Percentiles rank a stretch among this genome's conserved stretches.
Evolutionary conservation across 2,797 vertebrate genomes (phyloP).

Genomic region (Sebastes oblongus): DNA sequence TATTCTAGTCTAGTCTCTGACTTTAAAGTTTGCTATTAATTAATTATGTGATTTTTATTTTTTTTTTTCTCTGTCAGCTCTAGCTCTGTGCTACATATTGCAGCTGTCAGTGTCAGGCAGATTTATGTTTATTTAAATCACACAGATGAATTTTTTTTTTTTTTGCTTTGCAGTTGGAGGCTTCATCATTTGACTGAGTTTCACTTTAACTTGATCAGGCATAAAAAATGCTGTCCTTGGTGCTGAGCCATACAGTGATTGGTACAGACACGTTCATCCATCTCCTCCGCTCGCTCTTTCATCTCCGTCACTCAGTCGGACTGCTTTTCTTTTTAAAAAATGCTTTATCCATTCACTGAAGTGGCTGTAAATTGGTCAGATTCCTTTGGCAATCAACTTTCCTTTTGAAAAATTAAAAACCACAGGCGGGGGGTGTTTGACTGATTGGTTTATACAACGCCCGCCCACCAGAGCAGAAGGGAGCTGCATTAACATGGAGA

Average conservation of each 20-base stretch:
- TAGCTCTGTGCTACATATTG: neutral
- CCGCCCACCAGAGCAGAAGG: slow-evolving; percentile 14
- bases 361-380: slow-evolving; percentile 20
- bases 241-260: slow-evolving; percentile 12
- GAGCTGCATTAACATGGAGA: slow-evolving; percentile 23
- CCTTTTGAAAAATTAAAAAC: slow-evolving; percentile 37
- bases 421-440: neutral
- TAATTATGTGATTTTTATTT: neutral
- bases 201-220: slow-evolving; percentile 29
- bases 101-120: neutral
- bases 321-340: slow-evolving; percentile 10
- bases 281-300: neutral
- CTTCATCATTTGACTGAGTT: slow-evolving; percentile 18
- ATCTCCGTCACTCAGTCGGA: slow-evolving; percentile 5
- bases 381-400: neutral
- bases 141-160: neutral
- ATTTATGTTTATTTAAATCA: slow-evolving; percentile 8
- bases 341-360: slow-evolving; percentile 1
- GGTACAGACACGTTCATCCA: slow-evolving; percentile 26
- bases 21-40: neutral
- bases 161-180: neutral
- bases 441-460: slow-evolving; percentile 26
- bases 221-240: slow-evolving; percentile 17
- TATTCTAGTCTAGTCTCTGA: neutral
- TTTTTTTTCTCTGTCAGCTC: neutral